Evolutionary conservation across 2,113 vertebrate species (phyloP), one percentile per base, ranked within the genome.

Genomic region (Ascaphus truei): DNA sequence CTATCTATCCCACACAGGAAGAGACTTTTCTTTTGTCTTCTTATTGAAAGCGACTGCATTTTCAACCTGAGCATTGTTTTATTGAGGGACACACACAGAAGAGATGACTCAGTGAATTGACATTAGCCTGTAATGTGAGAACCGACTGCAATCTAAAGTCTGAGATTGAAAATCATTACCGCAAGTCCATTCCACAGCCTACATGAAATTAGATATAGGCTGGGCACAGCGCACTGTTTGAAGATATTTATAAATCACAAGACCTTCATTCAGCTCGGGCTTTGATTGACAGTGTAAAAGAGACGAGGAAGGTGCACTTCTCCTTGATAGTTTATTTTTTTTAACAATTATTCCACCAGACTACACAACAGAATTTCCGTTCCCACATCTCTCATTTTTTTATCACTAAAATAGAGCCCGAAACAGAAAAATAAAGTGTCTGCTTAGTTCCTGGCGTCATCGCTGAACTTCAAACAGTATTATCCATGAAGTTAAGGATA

Each of bases 231-330:
- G 37, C 30, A n/a, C n/a, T n/a, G n/a, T n/a, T n/a, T n/a, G 53
- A 53, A 29, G 22, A 26, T 22, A 34, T 39, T 52, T 37, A 52
- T 53, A 36, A 39, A 41, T 65, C 48, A 16, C 22, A 52, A 18
- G 16, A 43, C 34, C 27, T 41, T 53, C 36, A 36, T 43, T 43
- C 25, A n/a, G 25, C 11, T 30, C 18, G 1, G 9, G 22, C 7
- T 15, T 5, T 56, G 63, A 66, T 33, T 66, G 62, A 53, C 62
- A 53, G 62, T 29, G 18, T 25, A 66, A 66, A 65, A 55, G 50
- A 66, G 20, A 12, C n/a, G n/a, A 23, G 34, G 20, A 26, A 36
- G 20, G 23, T 23, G 27, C 15, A 22, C 10, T 29, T 65, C 16
- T 6, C 34, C 26, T 53, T 53, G 53, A 65, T 64, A 45, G 39